Percentiles rank a stretch among this genome's conserved stretches.
phyloP scores from a whole-genome alignment of 2,797 vertebrate species.

The Phoebastria nigripes region DNA sequence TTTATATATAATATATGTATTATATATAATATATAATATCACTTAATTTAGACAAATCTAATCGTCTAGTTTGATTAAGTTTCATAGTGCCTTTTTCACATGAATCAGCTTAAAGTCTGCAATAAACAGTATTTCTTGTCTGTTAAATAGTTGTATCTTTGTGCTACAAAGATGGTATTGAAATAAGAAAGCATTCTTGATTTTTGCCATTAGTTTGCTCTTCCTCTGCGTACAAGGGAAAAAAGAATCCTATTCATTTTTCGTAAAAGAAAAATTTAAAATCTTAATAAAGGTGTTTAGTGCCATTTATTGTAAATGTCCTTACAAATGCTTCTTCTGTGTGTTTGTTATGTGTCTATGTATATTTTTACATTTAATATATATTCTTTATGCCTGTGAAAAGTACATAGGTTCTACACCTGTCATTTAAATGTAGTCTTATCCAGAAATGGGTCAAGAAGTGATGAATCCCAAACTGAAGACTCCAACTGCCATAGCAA shows the following conservation, averaged over 20 bases:
- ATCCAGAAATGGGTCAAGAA: neutral
- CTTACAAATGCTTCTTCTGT: neutral
- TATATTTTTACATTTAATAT: neutral
- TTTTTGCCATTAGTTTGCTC: constrained; percentile 40
- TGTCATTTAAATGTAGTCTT: neutral
- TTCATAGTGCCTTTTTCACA: constrained; percentile 89
- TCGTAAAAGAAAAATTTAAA: constrained; percentile 13
- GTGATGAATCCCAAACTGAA: neutral
- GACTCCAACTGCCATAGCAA: neutral
- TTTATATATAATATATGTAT: constrained; percentile 76
- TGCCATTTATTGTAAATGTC: constrained; percentile 52
- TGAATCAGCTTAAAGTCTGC: constrained; percentile 79
- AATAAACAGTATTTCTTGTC: constrained; percentile 84
- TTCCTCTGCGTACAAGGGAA: neutral
- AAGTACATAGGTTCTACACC: neutral
- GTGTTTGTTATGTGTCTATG: neutral
- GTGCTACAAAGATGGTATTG: constrained; percentile 5
- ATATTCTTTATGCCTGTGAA: neutral
- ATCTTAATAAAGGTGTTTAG: constrained; percentile 54
- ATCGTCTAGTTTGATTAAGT: constrained; percentile 77
- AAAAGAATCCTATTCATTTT: constrained; percentile 22
- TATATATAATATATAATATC: constrained; percentile 76
- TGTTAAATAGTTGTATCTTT: constrained; percentile 62
- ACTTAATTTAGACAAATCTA: constrained; percentile 73
- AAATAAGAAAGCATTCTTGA: neutral